Percentiles rank a stretch among this genome's conserved stretches.
Evolutionary conservation across 2,888 invertebrate genomes (phyloP).

Genomic region (Oasisia sp.): DNA sequence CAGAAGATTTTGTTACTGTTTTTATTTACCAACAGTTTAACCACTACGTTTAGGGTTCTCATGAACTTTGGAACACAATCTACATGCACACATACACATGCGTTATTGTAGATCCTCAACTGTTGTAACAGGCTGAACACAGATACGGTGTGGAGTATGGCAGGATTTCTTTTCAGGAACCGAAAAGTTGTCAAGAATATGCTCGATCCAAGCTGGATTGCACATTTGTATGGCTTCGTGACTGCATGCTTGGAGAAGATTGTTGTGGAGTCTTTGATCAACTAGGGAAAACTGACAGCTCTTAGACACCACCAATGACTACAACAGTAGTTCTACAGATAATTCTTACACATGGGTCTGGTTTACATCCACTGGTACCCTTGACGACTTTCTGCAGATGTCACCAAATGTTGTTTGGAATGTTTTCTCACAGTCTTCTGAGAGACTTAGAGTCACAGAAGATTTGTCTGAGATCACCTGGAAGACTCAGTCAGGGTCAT

Average conservation of each 20-base stretch:
- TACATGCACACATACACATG: not conserved
- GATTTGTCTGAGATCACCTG: not conserved
- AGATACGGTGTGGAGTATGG: not conserved
- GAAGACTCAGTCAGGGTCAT: not conserved
- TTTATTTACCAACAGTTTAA: not conserved
- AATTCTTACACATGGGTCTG: not conserved
- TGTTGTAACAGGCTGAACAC: not conserved
- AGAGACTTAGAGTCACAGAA: not conserved
- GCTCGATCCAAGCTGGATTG: not conserved
- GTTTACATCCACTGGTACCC: not conserved
- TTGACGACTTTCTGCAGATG: not conserved
- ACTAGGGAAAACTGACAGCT: not conserved
- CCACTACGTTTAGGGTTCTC: no score
- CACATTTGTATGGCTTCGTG: not conserved
- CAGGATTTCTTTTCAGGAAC: not conserved
- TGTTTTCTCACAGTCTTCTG: not conserved
- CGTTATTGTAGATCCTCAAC: not conserved
- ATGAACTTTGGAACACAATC: not conserved
- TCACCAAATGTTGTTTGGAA: not conserved
- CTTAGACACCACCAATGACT: not conserved
- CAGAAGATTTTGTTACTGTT: constrained; percentile 6
- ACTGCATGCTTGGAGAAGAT: not conserved
- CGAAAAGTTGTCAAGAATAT: not conserved
- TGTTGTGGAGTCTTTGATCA: not conserved
- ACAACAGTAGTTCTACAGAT: not conserved